Base-by-base conservation (phyloP, 1,140 invertebrate genomes). In the Mizuhopecten yessoensis region DNA sequence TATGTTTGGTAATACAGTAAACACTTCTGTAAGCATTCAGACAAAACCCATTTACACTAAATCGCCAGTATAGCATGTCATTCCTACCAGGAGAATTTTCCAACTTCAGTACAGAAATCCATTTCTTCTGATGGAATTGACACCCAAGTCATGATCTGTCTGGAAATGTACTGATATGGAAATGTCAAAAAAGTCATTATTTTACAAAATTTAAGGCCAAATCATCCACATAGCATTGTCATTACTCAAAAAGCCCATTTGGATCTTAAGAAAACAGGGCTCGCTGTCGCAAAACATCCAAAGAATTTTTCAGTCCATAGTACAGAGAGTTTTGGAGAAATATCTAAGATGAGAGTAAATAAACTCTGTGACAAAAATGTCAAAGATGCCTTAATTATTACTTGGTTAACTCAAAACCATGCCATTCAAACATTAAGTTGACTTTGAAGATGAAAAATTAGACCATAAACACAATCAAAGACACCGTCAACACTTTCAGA, bases 151-250 rank as follows among this genome's bases (percentile, higher is more conserved):
- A 75, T 39, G 57, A 0, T 29, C n/a, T 75, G 57, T 29, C 57
- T 75, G 57, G n/a, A 5, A 0, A 5, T 29, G 23, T 11, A 75
- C 57, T 75, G 57, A 75, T 75, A 75, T 75, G 57, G 57, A 75
- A n/a, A 75, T 75, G 57, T 75, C 23, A 75, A 75, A 75, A 75
- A 29, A 75, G 57, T 75, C 57, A n/a, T 75, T 75, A 75, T n/a
- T 75, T 75, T n/a, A n/a, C 15, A 7, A 75, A 75, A 75, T 75
- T 29, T 75, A 75, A 75, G 57, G 23, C 20, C n/a, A 13, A 75
- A 29, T 75, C 3, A 75, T 75, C 57, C 7, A 7, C 2, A 75
- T 7, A 29, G 57, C 17, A 75, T 75, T 75, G 57, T 75, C 23
- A 75, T 75, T 75, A 29, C n/a, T n/a, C 23, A 75, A 29, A n/a